A percentile compares a stretch with the other conserved stretches of the same genome.
Conservation (phyloP, 1,140 invertebrate species). For the Neocloeon triangulifer region DNA sequence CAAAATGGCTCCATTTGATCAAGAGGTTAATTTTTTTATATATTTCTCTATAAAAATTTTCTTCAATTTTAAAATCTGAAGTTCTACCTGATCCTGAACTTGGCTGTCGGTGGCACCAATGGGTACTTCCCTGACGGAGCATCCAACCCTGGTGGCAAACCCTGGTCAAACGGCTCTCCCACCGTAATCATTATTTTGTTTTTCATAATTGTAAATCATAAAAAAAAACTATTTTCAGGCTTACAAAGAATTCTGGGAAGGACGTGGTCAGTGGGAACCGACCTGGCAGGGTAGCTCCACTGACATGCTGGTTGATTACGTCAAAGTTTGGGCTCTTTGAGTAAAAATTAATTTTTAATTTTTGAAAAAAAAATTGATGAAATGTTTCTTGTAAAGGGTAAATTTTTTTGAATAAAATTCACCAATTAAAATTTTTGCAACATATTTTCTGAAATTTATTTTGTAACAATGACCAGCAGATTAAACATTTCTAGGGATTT, state of each 20-base stretch:
- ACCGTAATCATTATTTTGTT: slow-evolving; percentile 1
- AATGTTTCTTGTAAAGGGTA: too few species aligned
- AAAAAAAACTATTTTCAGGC: slow-evolving; percentile 8
- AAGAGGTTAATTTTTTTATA: too few species aligned
- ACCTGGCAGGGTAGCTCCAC: slow-evolving; percentile 22
- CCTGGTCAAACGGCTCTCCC: slow-evolving; percentile 28
- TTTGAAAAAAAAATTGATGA: too few species aligned
- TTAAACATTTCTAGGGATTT: too few species aligned
- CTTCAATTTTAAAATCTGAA: too few species aligned
- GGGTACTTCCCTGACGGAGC: slow-evolving; percentile 31
- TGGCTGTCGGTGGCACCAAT: slow-evolving; percentile 36
- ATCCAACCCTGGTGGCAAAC: slow-evolving; percentile 23
- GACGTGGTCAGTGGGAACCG: slow-evolving; percentile 18
- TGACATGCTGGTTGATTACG: slow-evolving; percentile 18
- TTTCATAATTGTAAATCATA: slow-evolving; percentile 8
- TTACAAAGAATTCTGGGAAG: slow-evolving; percentile 21
- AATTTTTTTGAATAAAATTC: too few species aligned
- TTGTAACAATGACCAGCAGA: too few species aligned
- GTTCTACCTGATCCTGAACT: slow-evolving; percentile 40
- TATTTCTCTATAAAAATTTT: too few species aligned
- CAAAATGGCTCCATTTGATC: slow-evolving; percentile 29
- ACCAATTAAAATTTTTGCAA: too few species aligned
- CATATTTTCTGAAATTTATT: too few species aligned
- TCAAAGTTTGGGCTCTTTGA: slow-evolving; percentile 14
- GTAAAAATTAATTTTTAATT: too few species aligned